These are phyloP conservation scores for Meiosimyza decipiens DNA, from an alignment of 2,888 invertebrate species.

Conservation along the genomic window DNA sequence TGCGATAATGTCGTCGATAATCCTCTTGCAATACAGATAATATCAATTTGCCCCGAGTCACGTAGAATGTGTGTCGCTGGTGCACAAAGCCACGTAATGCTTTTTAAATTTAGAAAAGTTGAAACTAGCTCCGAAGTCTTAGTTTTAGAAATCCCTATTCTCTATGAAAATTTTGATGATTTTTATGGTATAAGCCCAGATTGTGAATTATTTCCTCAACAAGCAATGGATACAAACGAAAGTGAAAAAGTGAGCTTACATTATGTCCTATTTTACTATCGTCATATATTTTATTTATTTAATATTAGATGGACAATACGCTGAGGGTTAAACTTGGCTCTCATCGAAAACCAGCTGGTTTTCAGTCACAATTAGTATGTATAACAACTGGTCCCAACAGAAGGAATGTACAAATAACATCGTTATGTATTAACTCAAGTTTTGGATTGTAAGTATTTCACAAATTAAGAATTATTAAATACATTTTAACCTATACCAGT, in stretches of 20 bases:
- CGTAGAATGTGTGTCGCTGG: slow-evolving; percentile 88
- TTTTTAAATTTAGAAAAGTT: slow-evolving; percentile 94
- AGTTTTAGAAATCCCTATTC: slow-evolving; percentile 87
- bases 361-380: slow-evolving; percentile 95
- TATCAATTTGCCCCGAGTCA: slow-evolving; percentile 94
- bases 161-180: slow-evolving; percentile 84
- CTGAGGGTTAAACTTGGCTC: slow-evolving; percentile 79
- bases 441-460: slow-evolving; percentile 90
- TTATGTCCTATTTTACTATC: background rate
- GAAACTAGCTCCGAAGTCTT: slow-evolving; percentile 86
- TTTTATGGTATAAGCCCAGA: slow-evolving; percentile 81
- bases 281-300: background rate
- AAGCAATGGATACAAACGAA: slow-evolving; percentile 65
- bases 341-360: slow-evolving; percentile 92
- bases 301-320: slow-evolving; percentile 65
- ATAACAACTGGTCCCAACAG: slow-evolving; percentile 85
- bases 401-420: slow-evolving; percentile 75
- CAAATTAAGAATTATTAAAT: no score
- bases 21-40: slow-evolving; percentile 89
- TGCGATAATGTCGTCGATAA: slow-evolving; percentile 81
- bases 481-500: no score
- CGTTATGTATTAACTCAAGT: slow-evolving; percentile 93
- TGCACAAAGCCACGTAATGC: slow-evolving; percentile 90
- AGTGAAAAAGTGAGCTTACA: slow-evolving; percentile 55
- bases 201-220: slow-evolving; percentile 76